Evolutionary conservation across 92 coral and sea anemone species (phyloP), one percentile per base, ranked within the genome.

Genomic region (Actinostola sp.): DNA sequence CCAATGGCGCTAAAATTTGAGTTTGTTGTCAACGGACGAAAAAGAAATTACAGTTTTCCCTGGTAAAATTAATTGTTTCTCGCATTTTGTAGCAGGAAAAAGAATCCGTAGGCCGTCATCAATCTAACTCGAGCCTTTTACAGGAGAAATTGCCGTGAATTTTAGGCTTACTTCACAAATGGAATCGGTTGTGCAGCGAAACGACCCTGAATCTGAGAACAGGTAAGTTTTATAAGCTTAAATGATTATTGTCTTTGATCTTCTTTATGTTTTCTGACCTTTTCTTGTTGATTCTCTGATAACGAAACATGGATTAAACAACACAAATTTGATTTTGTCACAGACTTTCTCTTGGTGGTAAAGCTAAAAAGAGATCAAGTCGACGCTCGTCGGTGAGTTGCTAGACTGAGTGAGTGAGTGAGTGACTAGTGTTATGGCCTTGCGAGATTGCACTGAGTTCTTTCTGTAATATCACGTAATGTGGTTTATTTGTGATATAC

Each of bases 371-470:
- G 50, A 89, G 86, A 65, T 81, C 94, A 14, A 79, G 68, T 32
- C 89, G 94, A 38, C 80, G 88, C 31, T 89, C 94, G 33, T 89
- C 94, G 57, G 94, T 89, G 62, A 89, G 90, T 73, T 52, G 3
- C 25, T 12, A 19, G 34, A 8, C 26, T 35, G 15, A 16, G 7
- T 8, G 23, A 7, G 55, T 53, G 14, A 21, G 26, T n/a, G 13
- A 65, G n/a, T 39, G 20, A 31, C 20, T 10, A 53, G 31, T 20
- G 8, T 39, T 39, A 39, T 39, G 45, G 14, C 8, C 45, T 39
- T 39, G 14, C 14, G 7, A 39, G 14, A n/a, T n/a, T n/a, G 31
- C 24, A 49, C 20, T 23, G 45, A 24, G n/a, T n/a, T n/a, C n/a
- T n/a, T n/a, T n/a, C n/a, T n/a, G n/a, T n/a, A n/a, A n/a, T n/a